A percentile compares a stretch with the other conserved stretches of the same genome.
Evolutionary conservation across 2,888 invertebrate species (phyloP).

Genomic region (Tetragonisca angustula): DNA sequence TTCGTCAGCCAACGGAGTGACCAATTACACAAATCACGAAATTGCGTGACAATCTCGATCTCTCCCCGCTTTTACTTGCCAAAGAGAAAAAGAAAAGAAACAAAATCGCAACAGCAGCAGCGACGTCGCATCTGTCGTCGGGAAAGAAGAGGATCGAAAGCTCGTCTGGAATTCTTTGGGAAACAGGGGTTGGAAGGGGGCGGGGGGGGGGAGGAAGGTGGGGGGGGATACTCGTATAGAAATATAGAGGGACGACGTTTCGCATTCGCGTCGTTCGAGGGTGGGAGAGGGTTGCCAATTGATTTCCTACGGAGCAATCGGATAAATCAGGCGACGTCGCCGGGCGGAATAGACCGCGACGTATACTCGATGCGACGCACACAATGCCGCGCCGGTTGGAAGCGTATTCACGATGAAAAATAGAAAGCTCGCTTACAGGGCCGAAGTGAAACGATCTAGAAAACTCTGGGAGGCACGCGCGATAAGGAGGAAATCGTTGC

Average conservation of each 20-base stretch:
- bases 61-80: too few species aligned
- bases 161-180: background rate
- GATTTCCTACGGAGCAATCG: conserved; percentile 58
- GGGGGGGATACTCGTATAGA: background rate
- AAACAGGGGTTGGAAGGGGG: too few species aligned
- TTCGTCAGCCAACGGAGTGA: too few species aligned
- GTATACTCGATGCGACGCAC: conserved; percentile 43
- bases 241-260: conserved; percentile 6
- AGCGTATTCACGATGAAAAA: conserved; percentile 53
- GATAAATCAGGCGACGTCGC: conserved; percentile 50
- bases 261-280: conserved; percentile 21
- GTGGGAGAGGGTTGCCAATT: conserved; percentile 33
- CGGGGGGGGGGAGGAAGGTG: too few species aligned
- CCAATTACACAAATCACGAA: too few species aligned
- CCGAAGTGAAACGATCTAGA: conserved; percentile 62
- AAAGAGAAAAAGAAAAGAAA: background rate
- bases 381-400: conserved; percentile 31
- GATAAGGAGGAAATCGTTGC: conserved; percentile 60
- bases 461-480: conserved; percentile 51
- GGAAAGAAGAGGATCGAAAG: background rate
- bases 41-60: too few species aligned
- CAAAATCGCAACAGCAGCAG: background rate
- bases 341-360: conserved; percentile 42
- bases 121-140: background rate
- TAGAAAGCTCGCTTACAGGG: conserved; percentile 53